Base-by-base conservation (phyloP, 2,113 vertebrate species). In the Alethe castanea region DNA sequence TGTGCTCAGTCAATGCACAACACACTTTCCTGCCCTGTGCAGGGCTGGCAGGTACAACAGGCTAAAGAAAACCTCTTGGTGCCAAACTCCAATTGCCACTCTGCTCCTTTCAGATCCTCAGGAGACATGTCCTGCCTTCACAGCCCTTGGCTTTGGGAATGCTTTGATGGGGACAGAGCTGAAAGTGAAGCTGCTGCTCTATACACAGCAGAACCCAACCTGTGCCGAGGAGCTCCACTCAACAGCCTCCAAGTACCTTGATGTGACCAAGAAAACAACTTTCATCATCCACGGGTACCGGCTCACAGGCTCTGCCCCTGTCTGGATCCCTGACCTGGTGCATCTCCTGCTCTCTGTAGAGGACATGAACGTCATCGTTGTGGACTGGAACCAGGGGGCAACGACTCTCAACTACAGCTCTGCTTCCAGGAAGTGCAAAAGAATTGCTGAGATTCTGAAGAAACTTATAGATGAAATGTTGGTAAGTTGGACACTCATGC, bases 321-420 rank as follows among this genome's bases (percentile, higher is more conserved):
- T 98, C 76, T 99, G 99, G 99, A 96, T 99, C 36, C 66, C 94
- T 44, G 97, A 97, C 40, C 76, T 99, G 19, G 98, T 98, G 4
- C 90, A 70, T 6, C 97, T 98, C 80, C 97, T 99, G 94, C 98
- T 98, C 1, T 76, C 77, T 48, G 97, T 94, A 42, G 97, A 98
- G 52, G 98, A 99, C 94, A 97, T 99, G 95, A 99, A 99, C 2
- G 33, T 99, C 52, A 81, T 99, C 1, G 94, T 99, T 33, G 99
- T 99, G 76, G 99, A 99, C 83, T 99, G 99, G 99, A 99, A 99
- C 96, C 97, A 95, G 11, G 99, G 99, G 2, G 99, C 99, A 8
- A 98, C 99, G 0, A 99, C 98, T 36, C 64, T 99, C 33, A 98
- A 98, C 91, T 99, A 99, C 92, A 96, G 70, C 66, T 97, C 94